Base-by-base conservation (phyloP, 2,797 vertebrate species). In the Xyrichtys novacula region DNA sequence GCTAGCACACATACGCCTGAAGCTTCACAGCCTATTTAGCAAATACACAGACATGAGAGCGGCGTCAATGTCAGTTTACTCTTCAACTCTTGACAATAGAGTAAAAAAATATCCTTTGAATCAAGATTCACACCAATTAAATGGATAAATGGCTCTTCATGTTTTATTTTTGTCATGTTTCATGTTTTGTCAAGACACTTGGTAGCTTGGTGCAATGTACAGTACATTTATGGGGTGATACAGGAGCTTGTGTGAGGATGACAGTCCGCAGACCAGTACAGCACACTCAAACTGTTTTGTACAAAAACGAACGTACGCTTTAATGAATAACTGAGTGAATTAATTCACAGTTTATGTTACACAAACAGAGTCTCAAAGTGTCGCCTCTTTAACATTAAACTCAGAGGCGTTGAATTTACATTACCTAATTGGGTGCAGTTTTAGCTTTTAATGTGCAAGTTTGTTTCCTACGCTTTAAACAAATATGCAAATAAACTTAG, bases 401-500 rank as follows among this genome's bases (percentile, higher is more conserved):
- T 70, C 55, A 59, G 63, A 71, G 56, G 40, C 22, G 6, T 74
- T 22, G 44, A 50, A 70, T 79, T 81, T 65, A 55, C 29, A 62
- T 79, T n/a, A 60, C 22, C 65, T 84, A 80, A 86, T 74, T 69
- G 58, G 57, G 20, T 43, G n/a, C 50, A 60, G 50, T 79, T 73
- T 78, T 32, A 62, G 57, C 43, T 60, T 19, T 75, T 87, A 58
- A 74, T 67, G 52, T 54, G 55, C 54, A 58, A 15, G 48, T 70
- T 73, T 66, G 68, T 71, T 71, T 76, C 58, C 44, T 34, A 3
- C 20, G 3, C 65, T 57, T 49, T 61, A 76, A 83, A 81, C 58
- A 79, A 85, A 78, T 66, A 84, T 74, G 69, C 70, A 85, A 87
- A 88, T 83, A 52, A 74, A 81, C 25, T 65, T 36, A 56, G 76